Evolutionary conservation across 2,888 invertebrate species (phyloP).

Genomic region (Coenonympha arcania): DNA sequence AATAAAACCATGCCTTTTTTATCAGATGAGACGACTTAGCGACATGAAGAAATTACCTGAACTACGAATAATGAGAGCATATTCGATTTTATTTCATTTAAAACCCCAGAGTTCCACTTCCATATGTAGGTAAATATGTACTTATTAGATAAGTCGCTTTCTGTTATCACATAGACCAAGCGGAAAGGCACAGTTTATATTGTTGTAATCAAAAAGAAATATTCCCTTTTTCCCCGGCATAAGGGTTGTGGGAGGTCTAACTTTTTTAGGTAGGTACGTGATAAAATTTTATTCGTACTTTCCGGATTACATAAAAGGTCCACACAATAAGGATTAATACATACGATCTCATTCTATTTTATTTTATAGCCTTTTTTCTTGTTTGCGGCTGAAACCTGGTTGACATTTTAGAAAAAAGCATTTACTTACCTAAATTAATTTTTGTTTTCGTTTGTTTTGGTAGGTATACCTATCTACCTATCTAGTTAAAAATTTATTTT

Average conservation of each 20-base stretch:
- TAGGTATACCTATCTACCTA: neutral
- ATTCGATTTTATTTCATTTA: no score
- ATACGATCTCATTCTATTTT: slow-evolving; percentile 16
- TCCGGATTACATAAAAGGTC: slow-evolving; percentile 61
- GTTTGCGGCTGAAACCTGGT: slow-evolving; percentile 8
- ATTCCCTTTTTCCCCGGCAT: slow-evolving; percentile 62
- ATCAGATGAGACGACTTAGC: no score
- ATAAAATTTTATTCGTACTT: slow-evolving; percentile 70
- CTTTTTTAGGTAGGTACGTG: slow-evolving; percentile 59
- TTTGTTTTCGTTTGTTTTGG: neutral
- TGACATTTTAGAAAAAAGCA: neutral
- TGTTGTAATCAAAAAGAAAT: slow-evolving; percentile 75
- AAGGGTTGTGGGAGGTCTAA: slow-evolving; percentile 58
- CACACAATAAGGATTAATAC: slow-evolving; percentile 23
- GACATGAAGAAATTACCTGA: no score
- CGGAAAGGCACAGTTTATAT: slow-evolving; percentile 64
- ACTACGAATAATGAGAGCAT: no score
- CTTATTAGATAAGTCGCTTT: slow-evolving; percentile 17
- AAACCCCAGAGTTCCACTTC: no score
- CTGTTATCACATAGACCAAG: slow-evolving; percentile 31
- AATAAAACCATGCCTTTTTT: no score
- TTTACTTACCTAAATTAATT: slow-evolving; percentile 1
- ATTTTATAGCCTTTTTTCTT: slow-evolving; percentile 13
- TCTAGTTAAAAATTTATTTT: no score
- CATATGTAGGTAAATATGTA: no score